Conservation (phyloP, 2,888 invertebrate species). For the Rhagonycha fulva region DNA sequence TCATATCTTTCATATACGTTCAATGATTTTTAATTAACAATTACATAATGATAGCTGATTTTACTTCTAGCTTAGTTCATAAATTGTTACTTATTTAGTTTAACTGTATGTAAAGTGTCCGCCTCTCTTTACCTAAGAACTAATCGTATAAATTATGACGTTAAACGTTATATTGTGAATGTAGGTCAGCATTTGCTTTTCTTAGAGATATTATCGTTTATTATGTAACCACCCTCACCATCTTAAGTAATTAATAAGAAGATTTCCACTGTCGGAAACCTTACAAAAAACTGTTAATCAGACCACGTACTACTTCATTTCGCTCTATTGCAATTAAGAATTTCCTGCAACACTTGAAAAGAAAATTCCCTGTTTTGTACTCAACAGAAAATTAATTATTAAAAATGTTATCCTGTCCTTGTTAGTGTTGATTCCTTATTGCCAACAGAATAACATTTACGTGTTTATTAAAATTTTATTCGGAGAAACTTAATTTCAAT, state of each 20-base stretch:
- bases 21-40: too few species aligned
- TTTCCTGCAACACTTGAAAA: background rate
- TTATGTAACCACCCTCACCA: background rate
- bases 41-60: too few species aligned
- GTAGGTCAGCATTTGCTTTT: background rate
- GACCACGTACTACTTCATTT: background rate
- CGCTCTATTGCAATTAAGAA: constrained; percentile 1
- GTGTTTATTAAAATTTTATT: background rate
- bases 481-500: background rate
- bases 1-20: too few species aligned
- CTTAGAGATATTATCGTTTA: background rate
- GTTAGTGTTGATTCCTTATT: background rate
- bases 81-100: background rate
- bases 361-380: background rate
- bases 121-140: background rate
- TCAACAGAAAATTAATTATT: background rate
- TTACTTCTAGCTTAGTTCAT: background rate
- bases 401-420: background rate
- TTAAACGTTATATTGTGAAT: background rate
- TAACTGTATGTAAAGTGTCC: background rate
- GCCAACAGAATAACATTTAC: background rate
- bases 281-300: constrained; percentile 2
- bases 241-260: constrained; percentile 10
- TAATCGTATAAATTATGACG: background rate
- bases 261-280: constrained; percentile 2